Percentiles rank a stretch among this genome's conserved stretches.
Conservation (phyloP, 1,140 invertebrate genomes). For the Platorchestia sp. region DNA sequence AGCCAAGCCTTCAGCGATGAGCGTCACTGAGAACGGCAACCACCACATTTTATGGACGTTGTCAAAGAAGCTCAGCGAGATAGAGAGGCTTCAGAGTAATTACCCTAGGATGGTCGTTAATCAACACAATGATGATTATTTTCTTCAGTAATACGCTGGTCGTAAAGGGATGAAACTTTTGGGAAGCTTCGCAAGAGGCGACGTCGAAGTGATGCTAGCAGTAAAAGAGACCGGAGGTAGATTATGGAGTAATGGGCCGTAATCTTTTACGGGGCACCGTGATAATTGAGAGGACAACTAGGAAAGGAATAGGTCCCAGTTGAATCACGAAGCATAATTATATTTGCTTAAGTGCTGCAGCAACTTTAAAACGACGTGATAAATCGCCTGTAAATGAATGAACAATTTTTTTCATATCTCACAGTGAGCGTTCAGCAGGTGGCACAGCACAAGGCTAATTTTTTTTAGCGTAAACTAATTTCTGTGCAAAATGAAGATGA, state of each 20-base stretch:
- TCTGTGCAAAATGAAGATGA: too few relatives aligned
- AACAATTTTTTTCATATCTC: not conserved
- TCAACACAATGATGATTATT: not conserved
- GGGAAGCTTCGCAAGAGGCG: not conserved
- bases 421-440: not conserved
- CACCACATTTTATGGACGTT: not conserved
- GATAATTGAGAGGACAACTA: not conserved
- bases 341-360: not conserved
- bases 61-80: not conserved
- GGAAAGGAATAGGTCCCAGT: not conserved
- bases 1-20: not conserved
- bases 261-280: not conserved
- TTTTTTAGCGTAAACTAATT: too few relatives aligned
- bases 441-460: not conserved
- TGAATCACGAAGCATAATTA: not conserved
- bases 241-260: not conserved
- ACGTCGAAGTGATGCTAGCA: not conserved
- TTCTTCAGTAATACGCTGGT: not conserved
- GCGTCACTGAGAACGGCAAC: not conserved
- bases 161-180: not conserved
- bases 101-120: not conserved
- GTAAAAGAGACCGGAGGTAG: not conserved
- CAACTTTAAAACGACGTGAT: not conserved
- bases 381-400: not conserved
- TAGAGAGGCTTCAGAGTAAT: not conserved